Evolutionary conservation across 2,888 invertebrate genomes (phyloP).

Genomic region (Aspidiotus rigidus): DNA sequence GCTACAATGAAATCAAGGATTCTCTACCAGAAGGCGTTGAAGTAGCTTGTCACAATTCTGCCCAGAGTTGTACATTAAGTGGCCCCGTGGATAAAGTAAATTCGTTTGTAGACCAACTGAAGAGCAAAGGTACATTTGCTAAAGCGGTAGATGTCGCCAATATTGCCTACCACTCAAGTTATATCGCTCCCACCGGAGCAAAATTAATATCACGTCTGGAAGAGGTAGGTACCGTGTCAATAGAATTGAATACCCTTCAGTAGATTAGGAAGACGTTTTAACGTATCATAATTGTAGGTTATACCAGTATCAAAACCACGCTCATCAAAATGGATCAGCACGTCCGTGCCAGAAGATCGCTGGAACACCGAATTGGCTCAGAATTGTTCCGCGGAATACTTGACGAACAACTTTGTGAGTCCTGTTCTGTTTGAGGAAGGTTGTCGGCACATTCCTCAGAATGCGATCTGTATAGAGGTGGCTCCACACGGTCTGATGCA

Average conservation of each 20-base stretch:
- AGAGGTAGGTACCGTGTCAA: constrained; percentile 42
- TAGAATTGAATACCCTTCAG: too few relatives aligned
- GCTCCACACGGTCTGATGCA: constrained; percentile 83
- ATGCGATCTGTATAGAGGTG: constrained; percentile 76
- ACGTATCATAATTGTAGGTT: constrained; percentile 15
- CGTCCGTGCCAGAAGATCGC: constrained; percentile 52
- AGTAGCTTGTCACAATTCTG: constrained; percentile 71
- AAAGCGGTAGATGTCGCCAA: constrained; percentile 75
- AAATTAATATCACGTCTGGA: constrained; percentile 55
- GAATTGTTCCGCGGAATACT: constrained; percentile 55
- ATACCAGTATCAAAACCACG: constrained; percentile 44
- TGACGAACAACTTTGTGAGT: constrained; percentile 56
- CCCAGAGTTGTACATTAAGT: constrained; percentile 67
- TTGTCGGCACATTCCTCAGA: constrained; percentile 62
- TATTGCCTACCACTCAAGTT: constrained; percentile 81
- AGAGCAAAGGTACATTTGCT: constrained; percentile 64
- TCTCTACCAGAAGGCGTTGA: constrained; percentile 51
- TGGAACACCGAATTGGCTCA: constrained; percentile 52
- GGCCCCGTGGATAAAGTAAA: constrained; percentile 59
- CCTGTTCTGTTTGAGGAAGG: constrained; percentile 69
- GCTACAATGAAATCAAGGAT: constrained; percentile 39
- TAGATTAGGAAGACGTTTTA: not conserved
- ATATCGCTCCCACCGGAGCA: constrained; percentile 64
- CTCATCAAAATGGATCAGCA: constrained; percentile 53
- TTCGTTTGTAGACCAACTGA: constrained; percentile 55